A percentile compares a stretch with the other conserved stretches of the same genome.
Conservation (phyloP, 1,140 invertebrate species). For the Copidosoma floridanum region DNA sequence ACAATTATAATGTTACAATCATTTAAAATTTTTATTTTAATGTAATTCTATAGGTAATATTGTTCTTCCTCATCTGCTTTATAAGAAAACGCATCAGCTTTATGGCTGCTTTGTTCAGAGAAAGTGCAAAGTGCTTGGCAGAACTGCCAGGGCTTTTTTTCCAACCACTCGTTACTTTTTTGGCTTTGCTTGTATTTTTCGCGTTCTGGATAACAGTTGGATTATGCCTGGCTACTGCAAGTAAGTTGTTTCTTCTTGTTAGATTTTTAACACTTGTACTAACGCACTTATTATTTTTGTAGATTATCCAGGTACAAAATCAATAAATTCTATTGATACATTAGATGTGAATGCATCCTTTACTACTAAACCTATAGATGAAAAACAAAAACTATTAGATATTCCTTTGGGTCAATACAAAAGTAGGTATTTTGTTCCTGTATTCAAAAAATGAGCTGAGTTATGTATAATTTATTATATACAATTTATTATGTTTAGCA, state of each 20-base stretch:
- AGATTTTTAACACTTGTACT: neutral
- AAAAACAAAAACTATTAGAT: constrained; percentile 9
- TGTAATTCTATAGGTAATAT: constrained; percentile 64
- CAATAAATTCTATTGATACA: constrained; percentile 34
- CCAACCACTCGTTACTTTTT: constrained; percentile 84
- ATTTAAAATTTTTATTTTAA: constrained; percentile 18
- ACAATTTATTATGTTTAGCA: constrained; percentile 47
- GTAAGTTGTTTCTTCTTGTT: no score
- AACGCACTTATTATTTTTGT: constrained; percentile 5
- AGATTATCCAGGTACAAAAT: constrained; percentile 56
- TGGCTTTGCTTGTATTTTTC: constrained; percentile 76
- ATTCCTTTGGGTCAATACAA: constrained; percentile 27
- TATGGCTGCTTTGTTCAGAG: constrained; percentile 79
- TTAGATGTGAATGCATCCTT: constrained; percentile 18
- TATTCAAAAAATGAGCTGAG: no score
- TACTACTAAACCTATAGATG: constrained; percentile 6
- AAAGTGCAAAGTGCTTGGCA: constrained; percentile 81
- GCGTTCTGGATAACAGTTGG: constrained; percentile 83
- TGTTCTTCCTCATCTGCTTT: constrained; percentile 76
- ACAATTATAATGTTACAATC: no score
- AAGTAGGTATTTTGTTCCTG: constrained; percentile 28
- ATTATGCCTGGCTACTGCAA: constrained; percentile 67
- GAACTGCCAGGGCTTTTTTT: constrained; percentile 82
- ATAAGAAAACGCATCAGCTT: constrained; percentile 79
- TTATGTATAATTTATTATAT: no score